phyloP scores from a whole-genome alignment of 2,797 vertebrate genomes.

The Poecilia wingei region DNA sequence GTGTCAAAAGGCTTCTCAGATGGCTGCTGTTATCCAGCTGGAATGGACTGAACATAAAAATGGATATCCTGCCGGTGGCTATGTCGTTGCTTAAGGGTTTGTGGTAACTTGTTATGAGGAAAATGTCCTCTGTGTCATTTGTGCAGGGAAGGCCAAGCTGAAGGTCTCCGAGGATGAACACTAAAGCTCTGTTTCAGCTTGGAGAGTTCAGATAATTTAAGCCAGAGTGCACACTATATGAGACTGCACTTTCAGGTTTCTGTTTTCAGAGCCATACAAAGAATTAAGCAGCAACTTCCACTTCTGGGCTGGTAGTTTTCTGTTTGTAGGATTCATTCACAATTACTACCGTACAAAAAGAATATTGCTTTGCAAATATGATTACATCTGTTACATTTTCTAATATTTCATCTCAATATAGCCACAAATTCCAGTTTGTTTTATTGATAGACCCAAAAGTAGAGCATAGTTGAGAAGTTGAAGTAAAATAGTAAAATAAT shows the following conservation, averaged over 20 bases:
- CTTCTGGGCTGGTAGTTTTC: conserved; percentile 14
- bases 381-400: neutral
- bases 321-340: conserved; percentile 34
- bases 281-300: conserved; percentile 29
- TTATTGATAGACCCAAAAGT: neutral
- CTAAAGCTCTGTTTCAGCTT: conserved; percentile 46
- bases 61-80: conserved; percentile 43
- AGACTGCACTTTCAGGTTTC: conserved; percentile 44
- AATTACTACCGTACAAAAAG: conserved; percentile 12
- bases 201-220: conserved; percentile 50
- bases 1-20: conserved; percentile 43
- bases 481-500: neutral
- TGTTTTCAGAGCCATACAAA: conserved; percentile 34
- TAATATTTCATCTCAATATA: neutral
- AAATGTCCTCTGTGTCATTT: conserved; percentile 54
- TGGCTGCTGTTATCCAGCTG: conserved; percentile 56
- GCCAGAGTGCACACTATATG: conserved; percentile 32
- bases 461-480: neutral
- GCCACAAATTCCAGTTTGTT: neutral
- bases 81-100: conserved; percentile 58
- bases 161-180: conserved; percentile 49
- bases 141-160: conserved; percentile 33
- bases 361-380: neutral
- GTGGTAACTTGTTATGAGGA: conserved; percentile 55
- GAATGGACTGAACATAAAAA: conserved; percentile 66